Conservation (phyloP, 2,888 invertebrate genomes). For the Cantharis lateralis region DNA sequence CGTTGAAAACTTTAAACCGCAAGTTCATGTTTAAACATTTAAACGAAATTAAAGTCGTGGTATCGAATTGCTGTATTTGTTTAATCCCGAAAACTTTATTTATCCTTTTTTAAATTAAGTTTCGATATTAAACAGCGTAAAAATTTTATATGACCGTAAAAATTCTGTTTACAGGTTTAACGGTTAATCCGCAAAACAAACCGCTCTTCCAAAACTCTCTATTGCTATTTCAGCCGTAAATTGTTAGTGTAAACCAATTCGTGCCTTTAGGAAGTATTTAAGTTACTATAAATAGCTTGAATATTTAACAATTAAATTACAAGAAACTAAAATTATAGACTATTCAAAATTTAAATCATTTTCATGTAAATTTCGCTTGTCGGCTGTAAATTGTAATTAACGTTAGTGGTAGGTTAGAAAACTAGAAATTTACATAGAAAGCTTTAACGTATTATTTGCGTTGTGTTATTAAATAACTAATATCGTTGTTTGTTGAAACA, state of each 20-base stretch:
- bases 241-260: slow-evolving; percentile 10
- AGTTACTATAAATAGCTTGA: slow-evolving; percentile 13
- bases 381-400: background rate
- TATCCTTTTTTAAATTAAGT: background rate
- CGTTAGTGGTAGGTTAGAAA: background rate
- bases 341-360: slow-evolving; percentile 3
- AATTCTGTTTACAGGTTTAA: slow-evolving; percentile 3
- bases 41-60: background rate
- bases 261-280: slow-evolving; percentile 10
- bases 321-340: background rate
- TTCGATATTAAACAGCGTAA: background rate
- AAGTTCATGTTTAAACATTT: background rate
- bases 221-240: slow-evolving; percentile 18
- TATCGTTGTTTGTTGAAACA: background rate
- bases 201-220: slow-evolving; percentile 8
- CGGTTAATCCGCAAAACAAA: slow-evolving; percentile 12
- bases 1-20: background rate
- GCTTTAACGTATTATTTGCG: background rate
- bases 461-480: background rate
- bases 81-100: background rate
- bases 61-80: background rate
- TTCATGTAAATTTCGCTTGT: slow-evolving; percentile 1
- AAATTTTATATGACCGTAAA: background rate
- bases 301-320: slow-evolving; percentile 14
- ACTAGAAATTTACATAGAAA: background rate